Evolutionary conservation across 2,113 vertebrate species (phyloP), one percentile per base, ranked within the genome.

Genomic region (Chaetodon trifascialis): DNA sequence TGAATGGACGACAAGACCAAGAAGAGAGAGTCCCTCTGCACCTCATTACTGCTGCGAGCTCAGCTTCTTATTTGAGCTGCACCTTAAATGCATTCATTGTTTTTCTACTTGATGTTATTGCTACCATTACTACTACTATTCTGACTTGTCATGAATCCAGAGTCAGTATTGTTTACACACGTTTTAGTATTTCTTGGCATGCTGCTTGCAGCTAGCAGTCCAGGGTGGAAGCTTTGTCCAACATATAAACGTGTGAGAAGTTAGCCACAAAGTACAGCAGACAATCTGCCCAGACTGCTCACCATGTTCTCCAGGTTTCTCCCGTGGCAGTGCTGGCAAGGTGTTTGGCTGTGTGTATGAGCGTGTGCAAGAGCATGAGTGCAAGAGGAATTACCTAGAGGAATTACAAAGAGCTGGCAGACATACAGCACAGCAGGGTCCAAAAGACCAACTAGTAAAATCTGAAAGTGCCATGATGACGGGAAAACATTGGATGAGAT

Each of bases 261-360:
- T 88, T 78, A 89, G 79, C 80, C 70, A 85, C 76, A 74, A 68
- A 83, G 64, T 62, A 46, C 76, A 85, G 62, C 85, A 83, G 86
- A 73, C 59, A 49, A 44, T 70, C 65, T 55, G 63, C 42, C 68
- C 63, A 79, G 73, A 88, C 73, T 58, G 82, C 88, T 91, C 86
- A 87, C 87, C 79, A 2, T 59, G 30, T 71, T n/a, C 68, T 91
- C 80, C 89, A 83, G 83, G 82, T 74, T 73, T 80, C 79, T 94
- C 86, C 81, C 62, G 51, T 59, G 79, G 76, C 79, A 79, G 73
- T 38, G 21, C 55, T 84, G 86, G 85, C 62, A 83, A 52, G 82
- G 34, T 75, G 68, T 84, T 75, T 83, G 76, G 89, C 83, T 90
- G 85, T 73, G 65, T 88, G 80, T 59, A 68, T 73, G 59, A 86